Conservation (phyloP, 2,888 invertebrate genomes). For the Tinea pellionella region DNA sequence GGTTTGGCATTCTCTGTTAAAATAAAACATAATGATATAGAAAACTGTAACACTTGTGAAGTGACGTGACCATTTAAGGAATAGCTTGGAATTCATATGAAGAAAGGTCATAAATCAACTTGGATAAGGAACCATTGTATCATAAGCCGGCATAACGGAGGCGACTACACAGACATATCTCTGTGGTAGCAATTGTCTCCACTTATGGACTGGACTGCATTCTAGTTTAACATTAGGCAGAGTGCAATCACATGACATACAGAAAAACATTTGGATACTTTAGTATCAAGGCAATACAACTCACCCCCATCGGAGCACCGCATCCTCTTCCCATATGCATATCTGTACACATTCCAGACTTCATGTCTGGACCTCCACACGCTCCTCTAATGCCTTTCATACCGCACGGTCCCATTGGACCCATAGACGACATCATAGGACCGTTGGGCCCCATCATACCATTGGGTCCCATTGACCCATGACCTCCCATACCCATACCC, state of each 20-base stretch:
- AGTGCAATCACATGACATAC: too few relatives aligned
- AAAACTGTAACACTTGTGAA: too few relatives aligned
- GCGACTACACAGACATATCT: too few relatives aligned
- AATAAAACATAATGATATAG: conserved; percentile 14
- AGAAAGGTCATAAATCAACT: too few relatives aligned
- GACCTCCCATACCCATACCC: conserved; percentile 40
- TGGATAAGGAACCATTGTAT: too few relatives aligned
- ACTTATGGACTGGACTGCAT: too few relatives aligned
- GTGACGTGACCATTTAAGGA: too few relatives aligned
- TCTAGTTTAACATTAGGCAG: too few relatives aligned
- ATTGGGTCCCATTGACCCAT: conserved; percentile 47
- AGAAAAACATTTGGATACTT: too few relatives aligned
- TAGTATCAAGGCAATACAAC: conserved; percentile 19
- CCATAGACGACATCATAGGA: conserved; percentile 56
- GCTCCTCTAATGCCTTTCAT: conserved; percentile 61
- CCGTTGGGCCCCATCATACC: conserved; percentile 59
- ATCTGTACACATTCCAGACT: conserved; percentile 60
- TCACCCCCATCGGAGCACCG: conserved; percentile 65
- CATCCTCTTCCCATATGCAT: conserved; percentile 66
- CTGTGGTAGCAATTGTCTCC: too few relatives aligned
- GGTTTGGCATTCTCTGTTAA: conserved; percentile 63
- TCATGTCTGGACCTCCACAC: conserved; percentile 63
- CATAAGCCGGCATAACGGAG: too few relatives aligned
- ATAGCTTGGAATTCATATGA: too few relatives aligned
- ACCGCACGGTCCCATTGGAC: conserved; percentile 63